Conservation (phyloP, 2,113 vertebrate species). For the Calyptomena viridis region DNA sequence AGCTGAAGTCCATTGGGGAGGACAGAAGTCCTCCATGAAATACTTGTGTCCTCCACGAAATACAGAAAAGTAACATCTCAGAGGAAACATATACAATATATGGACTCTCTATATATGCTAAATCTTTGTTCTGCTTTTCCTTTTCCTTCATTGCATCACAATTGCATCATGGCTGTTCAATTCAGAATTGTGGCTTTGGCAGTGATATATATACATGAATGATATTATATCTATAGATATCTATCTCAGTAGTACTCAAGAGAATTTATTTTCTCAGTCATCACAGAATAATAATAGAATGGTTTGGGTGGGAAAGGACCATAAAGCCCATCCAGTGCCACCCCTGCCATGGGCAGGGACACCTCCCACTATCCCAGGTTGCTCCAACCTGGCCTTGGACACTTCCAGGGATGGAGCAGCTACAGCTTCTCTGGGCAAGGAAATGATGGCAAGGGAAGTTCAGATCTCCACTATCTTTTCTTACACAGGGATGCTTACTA, state of each 20-base stretch:
- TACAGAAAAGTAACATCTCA: neutral
- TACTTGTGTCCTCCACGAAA: too few species aligned
- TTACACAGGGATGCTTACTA: neutral
- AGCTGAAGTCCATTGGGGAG: neutral
- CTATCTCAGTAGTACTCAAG: neutral
- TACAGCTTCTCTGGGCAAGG: neutral
- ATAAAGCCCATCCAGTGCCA: neutral
- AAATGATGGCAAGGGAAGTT: neutral
- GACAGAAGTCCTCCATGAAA: neutral
- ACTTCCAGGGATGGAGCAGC: neutral
- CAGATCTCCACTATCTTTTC: neutral
- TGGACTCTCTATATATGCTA: neutral
- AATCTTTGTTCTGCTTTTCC: neutral
- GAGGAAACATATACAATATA: neutral
- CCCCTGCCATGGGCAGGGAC: neutral
- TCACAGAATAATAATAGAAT: neutral
- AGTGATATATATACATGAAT: neutral
- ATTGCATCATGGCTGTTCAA: too few species aligned
- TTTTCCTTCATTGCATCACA: neutral
- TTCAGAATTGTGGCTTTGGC: neutral
- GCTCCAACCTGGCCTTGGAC: neutral
- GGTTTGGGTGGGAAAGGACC: neutral
- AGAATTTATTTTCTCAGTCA: neutral
- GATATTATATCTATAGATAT: neutral
- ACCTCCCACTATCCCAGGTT: rapidly evolving